Percentiles rank a stretch among this genome's conserved stretches.
Conservation (phyloP, 2,888 invertebrate genomes). For the Philhelius pedissequus region DNA sequence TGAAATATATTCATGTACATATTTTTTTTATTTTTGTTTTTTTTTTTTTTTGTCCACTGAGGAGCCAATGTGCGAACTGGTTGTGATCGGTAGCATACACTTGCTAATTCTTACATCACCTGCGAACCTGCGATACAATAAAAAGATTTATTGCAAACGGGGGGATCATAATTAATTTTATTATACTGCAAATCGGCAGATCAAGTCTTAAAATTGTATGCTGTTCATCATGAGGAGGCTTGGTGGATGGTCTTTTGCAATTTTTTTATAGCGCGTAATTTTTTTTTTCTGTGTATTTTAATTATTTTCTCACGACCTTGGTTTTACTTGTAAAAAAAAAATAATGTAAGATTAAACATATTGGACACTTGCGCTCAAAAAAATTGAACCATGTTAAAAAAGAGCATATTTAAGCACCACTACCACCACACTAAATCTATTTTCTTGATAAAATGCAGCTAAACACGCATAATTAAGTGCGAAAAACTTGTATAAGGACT, state of each 20-base stretch:
- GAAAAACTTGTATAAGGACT: too few relatives aligned
- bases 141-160: conserved; percentile 36
- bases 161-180: conserved; percentile 43
- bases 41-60: conserved; percentile 17
- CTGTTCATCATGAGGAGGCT: neutral
- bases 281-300: neutral
- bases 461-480: too few relatives aligned
- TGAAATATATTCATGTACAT: conserved; percentile 58
- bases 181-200: conserved; percentile 28
- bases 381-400: too few relatives aligned
- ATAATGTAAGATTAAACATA: neutral
- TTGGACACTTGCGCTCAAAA: too few relatives aligned
- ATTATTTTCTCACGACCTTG: conserved; percentile 4
- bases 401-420: too few relatives aligned
- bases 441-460: too few relatives aligned
- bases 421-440: too few relatives aligned
- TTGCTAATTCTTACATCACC: conserved; percentile 60
- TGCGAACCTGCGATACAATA: conserved; percentile 26
- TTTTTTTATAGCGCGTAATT: neutral
- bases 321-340: neutral
- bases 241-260: conserved; percentile 16
- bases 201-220: conserved; percentile 2
- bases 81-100: conserved; percentile 50
- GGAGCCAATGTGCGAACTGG: conserved; percentile 20
- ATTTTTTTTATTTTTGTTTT: neutral